Evolutionary conservation across 2,797 vertebrate genomes (phyloP).

Genomic region (Hemitrygon akajei): DNA sequence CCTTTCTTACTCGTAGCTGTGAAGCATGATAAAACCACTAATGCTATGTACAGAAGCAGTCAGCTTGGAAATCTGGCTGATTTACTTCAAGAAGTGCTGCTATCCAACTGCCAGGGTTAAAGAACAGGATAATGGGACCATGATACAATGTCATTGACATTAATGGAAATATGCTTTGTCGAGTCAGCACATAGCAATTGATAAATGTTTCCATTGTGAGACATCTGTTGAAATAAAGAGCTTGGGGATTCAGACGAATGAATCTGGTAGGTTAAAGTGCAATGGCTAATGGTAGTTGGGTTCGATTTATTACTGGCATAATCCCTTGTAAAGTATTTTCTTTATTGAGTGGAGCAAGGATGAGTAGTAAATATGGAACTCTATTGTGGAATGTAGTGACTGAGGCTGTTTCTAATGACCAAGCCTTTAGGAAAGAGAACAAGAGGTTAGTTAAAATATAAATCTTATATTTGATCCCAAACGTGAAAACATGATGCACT

Average conservation of each 20-base stretch:
- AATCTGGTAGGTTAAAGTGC: background rate
- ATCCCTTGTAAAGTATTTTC: background rate
- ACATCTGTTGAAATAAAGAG: slow-evolving; percentile 8
- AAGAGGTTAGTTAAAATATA: background rate
- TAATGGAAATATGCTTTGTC: background rate
- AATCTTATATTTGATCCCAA: background rate
- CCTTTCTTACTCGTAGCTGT: background rate
- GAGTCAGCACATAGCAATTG: background rate
- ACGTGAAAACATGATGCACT: background rate
- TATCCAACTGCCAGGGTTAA: background rate
- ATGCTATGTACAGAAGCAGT: no score
- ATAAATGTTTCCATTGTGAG: background rate
- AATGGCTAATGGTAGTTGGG: background rate
- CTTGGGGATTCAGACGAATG: background rate
- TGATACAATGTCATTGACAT: background rate
- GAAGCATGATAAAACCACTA: background rate
- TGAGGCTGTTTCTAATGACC: slow-evolving; percentile 11
- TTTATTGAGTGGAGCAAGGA: background rate
- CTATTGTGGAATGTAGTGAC: background rate
- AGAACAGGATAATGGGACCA: background rate
- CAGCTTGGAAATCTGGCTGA: background rate
- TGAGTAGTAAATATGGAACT: background rate
- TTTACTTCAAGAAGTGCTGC: background rate
- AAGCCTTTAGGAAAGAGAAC: background rate
- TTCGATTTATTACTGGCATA: slow-evolving; percentile 16